Evolutionary conservation across 2,888 invertebrate species (phyloP).

Genomic region (Pemphredon lugubris): DNA sequence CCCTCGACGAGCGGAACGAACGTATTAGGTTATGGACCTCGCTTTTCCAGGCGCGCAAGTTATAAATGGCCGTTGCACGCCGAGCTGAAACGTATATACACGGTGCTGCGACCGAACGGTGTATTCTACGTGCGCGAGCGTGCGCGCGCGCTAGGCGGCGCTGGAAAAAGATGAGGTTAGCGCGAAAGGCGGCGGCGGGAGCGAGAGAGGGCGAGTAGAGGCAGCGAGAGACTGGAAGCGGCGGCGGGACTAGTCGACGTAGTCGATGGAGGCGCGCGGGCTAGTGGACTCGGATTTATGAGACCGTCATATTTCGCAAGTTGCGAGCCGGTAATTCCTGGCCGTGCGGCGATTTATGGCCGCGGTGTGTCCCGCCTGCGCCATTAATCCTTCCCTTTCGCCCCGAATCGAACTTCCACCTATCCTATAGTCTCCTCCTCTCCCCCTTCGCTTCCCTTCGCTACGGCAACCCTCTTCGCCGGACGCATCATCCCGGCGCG

Average conservation of each 20-base stretch:
- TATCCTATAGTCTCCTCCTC: slow-evolving; percentile 61
- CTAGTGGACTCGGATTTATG: slow-evolving; percentile 82
- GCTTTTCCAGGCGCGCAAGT: slow-evolving; percentile 69
- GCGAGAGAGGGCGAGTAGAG: slow-evolving; percentile 31
- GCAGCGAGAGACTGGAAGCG: slow-evolving; percentile 53
- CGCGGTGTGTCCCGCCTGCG: slow-evolving; percentile 82
- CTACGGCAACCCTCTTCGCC: background rate
- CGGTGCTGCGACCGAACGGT: slow-evolving; percentile 41
- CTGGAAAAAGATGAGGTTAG: slow-evolving; percentile 35
- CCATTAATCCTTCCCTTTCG: slow-evolving; percentile 81
- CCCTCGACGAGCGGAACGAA: slow-evolving; percentile 57
- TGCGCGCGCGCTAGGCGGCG: no score
- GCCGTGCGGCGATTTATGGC: slow-evolving; percentile 83
- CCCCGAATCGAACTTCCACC: slow-evolving; percentile 78
- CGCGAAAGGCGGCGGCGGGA: slow-evolving; percentile 21
- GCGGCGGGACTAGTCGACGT: slow-evolving; percentile 67
- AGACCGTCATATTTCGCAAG: slow-evolving; percentile 84
- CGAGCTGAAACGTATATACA: slow-evolving; percentile 69
- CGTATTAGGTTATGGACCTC: slow-evolving; percentile 70
- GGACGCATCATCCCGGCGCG: background rate
- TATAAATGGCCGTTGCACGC: slow-evolving; percentile 72
- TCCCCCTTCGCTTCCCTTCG: slow-evolving; percentile 1
- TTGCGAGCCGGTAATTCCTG: slow-evolving; percentile 84
- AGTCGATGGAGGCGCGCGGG: slow-evolving; percentile 77
- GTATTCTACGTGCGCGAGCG: slow-evolving; percentile 57